Conservation (phyloP, 2,797 vertebrate species). For the Sebastes iracundus region DNA sequence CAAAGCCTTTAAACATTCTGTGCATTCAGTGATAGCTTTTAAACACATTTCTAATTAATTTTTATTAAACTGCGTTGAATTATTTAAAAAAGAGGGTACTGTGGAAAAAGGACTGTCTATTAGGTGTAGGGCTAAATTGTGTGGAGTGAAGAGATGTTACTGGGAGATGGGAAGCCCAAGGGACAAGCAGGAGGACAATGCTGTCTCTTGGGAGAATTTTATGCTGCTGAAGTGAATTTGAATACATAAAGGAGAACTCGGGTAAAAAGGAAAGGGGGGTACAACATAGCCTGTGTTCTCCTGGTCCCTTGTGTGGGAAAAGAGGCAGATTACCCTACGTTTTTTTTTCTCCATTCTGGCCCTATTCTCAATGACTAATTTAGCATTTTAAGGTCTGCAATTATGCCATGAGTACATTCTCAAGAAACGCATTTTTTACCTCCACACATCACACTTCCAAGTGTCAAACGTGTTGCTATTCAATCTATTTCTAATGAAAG, state of each 20-base stretch:
- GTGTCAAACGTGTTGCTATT: slow-evolving; percentile 23
- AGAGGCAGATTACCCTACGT: slow-evolving; percentile 63
- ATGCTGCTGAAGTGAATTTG: slow-evolving; percentile 87
- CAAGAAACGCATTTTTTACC: slow-evolving; percentile 34
- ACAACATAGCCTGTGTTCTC: slow-evolving; percentile 75
- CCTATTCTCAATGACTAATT: slow-evolving; percentile 70
- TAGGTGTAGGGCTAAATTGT: slow-evolving; percentile 75
- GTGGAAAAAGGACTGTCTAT: slow-evolving; percentile 57
- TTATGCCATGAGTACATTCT: slow-evolving; percentile 52
- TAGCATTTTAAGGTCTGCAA: slow-evolving; percentile 63
- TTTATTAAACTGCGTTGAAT: slow-evolving; percentile 77
- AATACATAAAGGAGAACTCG: slow-evolving; percentile 84
- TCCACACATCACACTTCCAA: slow-evolving; percentile 4
- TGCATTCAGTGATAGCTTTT: slow-evolving; percentile 69
- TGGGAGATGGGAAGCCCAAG: slow-evolving; percentile 82
- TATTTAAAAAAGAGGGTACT: slow-evolving; percentile 69
- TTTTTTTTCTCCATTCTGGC: slow-evolving; percentile 43
- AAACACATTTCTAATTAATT: slow-evolving; percentile 79
- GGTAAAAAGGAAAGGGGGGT: slow-evolving; percentile 69
- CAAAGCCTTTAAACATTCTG: slow-evolving; percentile 74
- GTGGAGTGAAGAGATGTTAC: slow-evolving; percentile 79
- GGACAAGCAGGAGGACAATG: slow-evolving; percentile 84
- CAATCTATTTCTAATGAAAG: slow-evolving; percentile 39
- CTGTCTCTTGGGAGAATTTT: slow-evolving; percentile 85
- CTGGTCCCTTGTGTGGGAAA: slow-evolving; percentile 74